These are phyloP conservation scores for Pan paniscus DNA, from an alignment of 2,113 vertebrate genomes.

Conservation along the genomic window DNA sequence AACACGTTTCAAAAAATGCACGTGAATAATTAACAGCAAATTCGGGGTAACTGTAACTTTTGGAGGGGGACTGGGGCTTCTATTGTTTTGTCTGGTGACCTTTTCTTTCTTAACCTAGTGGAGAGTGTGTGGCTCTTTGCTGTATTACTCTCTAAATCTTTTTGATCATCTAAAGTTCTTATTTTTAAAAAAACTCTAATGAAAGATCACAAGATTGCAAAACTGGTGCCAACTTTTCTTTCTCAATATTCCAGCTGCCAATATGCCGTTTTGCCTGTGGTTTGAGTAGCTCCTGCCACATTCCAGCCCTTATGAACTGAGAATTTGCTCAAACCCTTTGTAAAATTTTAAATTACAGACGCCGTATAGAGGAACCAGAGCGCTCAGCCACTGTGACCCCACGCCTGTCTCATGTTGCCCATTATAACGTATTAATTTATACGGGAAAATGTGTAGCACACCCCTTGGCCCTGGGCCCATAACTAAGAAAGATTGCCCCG, in stretches of 20 bases:
- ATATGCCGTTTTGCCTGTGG: not conserved
- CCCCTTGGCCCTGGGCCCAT: not conserved
- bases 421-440: not conserved
- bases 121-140: not conserved
- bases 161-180: not conserved
- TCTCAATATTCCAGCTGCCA: accelerated
- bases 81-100: accelerated
- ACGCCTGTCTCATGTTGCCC: too few species aligned
- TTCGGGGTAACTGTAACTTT: accelerated
- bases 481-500: constrained; percentile 47
- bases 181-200: not conserved
- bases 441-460: not conserved
- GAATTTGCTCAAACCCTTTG: not conserved
- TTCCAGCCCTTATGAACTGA: too few species aligned
- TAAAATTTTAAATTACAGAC: not conserved
- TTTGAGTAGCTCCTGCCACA: not conserved
- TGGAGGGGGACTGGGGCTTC: not conserved
- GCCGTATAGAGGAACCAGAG: accelerated
- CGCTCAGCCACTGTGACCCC: not conserved
- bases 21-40: accelerated
- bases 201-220: not conserved
- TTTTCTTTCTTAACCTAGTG: not conserved
- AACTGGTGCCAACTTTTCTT: not conserved
- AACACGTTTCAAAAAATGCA: not conserved
- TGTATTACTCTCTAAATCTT: not conserved